Percentiles rank a stretch among this genome's conserved stretches.
Conservation (phyloP, 2,113 vertebrate genomes). For the Thymallus thymallus region DNA sequence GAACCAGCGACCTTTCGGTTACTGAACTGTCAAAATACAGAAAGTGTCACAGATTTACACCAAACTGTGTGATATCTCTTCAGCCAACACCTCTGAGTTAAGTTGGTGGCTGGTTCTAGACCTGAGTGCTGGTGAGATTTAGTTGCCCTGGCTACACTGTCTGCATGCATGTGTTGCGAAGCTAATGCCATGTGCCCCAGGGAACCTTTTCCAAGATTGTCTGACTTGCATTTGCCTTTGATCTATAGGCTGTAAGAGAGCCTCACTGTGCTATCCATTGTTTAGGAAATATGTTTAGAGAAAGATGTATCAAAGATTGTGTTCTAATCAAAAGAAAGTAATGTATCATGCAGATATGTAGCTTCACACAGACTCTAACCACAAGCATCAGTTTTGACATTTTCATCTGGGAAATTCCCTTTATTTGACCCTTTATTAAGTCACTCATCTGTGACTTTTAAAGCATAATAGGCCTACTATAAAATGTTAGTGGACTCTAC, state of each 20-base stretch:
- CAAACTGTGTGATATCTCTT: neutral
- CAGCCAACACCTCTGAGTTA: neutral
- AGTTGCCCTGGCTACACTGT: slow-evolving; percentile 63
- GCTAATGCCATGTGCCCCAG: slow-evolving; percentile 32
- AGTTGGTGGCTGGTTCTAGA: slow-evolving; percentile 28
- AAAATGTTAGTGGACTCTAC: too few relatives aligned
- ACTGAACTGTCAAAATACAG: too few relatives aligned
- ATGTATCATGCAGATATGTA: neutral
- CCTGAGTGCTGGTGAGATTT: slow-evolving; percentile 51
- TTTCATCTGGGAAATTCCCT: too few relatives aligned
- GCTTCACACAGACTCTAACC: neutral
- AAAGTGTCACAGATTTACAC: neutral
- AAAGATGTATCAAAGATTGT: neutral
- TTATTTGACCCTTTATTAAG: too few relatives aligned
- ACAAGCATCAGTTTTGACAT: too few relatives aligned
- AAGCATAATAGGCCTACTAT: too few relatives aligned
- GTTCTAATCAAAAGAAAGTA: neutral
- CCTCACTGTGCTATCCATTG: neutral
- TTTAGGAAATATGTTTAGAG: neutral
- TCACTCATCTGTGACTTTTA: too few relatives aligned
- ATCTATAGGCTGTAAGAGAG: neutral
- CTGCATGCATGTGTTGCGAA: slow-evolving; percentile 60
- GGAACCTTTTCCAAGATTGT: slow-evolving; percentile 40
- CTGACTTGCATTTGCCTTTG: slow-evolving; percentile 25
- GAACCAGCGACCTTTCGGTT: too few relatives aligned